Conservation (phyloP, 30 jellyfish, hydroid and myxozoan genomes). For the Hydractinia symbiolongicarpus region DNA sequence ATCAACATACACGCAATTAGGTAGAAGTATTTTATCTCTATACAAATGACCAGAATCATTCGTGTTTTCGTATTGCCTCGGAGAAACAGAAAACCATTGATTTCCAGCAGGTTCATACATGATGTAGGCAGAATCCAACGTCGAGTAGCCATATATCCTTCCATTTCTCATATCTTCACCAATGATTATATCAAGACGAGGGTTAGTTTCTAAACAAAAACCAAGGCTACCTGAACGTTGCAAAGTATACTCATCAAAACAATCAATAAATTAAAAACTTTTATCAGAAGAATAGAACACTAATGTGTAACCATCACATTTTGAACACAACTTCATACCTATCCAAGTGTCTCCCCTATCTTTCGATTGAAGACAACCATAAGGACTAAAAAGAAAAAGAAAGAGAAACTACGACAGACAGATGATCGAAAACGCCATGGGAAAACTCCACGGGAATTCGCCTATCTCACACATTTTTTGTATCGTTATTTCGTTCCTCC, state of each 20-base stretch:
- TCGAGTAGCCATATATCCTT: neutral
- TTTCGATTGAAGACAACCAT: constrained; percentile 7
- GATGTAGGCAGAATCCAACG: neutral
- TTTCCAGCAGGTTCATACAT: neutral
- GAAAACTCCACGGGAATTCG: no score
- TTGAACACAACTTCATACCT: neutral
- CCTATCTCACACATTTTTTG: no score
- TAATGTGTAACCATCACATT: no score
- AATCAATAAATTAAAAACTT: neutral
- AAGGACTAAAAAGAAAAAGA: neutral
- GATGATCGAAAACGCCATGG: no score
- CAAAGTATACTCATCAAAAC: neutral
- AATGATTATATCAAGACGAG: constrained; percentile 11
- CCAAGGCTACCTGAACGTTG: neutral
- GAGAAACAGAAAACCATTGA: neutral
- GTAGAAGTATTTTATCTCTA: neutral
- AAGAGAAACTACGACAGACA: no score
- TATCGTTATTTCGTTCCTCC: no score
- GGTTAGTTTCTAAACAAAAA: neutral
- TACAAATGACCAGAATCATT: neutral
- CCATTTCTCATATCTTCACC: neutral
- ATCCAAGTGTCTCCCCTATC: constrained; percentile 8
- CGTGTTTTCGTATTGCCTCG: neutral
- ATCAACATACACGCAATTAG: neutral
- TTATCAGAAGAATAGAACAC: no score